Conservation (phyloP, 2,797 vertebrate species). For the Percopsis omiscomaycus region DNA sequence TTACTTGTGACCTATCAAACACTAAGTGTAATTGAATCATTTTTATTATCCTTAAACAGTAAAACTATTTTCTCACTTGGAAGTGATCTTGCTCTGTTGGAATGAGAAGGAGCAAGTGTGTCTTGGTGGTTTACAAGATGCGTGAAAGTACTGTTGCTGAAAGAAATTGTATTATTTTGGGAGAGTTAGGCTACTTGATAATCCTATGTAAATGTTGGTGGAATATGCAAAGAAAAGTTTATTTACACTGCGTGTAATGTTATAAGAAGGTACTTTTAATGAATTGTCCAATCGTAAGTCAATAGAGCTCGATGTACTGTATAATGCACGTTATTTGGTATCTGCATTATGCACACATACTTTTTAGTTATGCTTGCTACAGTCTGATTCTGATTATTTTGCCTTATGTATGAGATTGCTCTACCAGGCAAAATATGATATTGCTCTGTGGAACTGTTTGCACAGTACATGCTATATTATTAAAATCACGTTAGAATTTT, state of each 20-base stretch:
- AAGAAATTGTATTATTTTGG: background rate
- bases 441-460: background rate
- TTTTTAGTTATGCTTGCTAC: background rate
- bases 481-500: too few relatives aligned
- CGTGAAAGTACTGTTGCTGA: background rate
- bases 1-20: slow-evolving; percentile 27
- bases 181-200: too few relatives aligned
- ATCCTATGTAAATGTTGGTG: background rate
- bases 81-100: slow-evolving; percentile 4
- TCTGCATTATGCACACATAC: slow-evolving; percentile 10
- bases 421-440: slow-evolving; percentile 43
- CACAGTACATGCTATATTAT: too few relatives aligned
- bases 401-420: slow-evolving; percentile 10
- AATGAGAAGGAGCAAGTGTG: background rate
- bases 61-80: slow-evolving; percentile 1
- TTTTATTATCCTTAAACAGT: background rate
- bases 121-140: background rate
- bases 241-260: slow-evolving; percentile 1
- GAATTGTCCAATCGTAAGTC: slow-evolving; percentile 6
- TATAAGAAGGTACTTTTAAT: slow-evolving; percentile 6
- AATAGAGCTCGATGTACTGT: slow-evolving; percentile 3
- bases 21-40: slow-evolving; percentile 17
- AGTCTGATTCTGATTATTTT: background rate
- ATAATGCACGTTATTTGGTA: slow-evolving; percentile 22
- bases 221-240: slow-evolving; percentile 43